Base-by-base conservation (phyloP, 2,797 vertebrate genomes). In the Capromys pilorides region DNA sequence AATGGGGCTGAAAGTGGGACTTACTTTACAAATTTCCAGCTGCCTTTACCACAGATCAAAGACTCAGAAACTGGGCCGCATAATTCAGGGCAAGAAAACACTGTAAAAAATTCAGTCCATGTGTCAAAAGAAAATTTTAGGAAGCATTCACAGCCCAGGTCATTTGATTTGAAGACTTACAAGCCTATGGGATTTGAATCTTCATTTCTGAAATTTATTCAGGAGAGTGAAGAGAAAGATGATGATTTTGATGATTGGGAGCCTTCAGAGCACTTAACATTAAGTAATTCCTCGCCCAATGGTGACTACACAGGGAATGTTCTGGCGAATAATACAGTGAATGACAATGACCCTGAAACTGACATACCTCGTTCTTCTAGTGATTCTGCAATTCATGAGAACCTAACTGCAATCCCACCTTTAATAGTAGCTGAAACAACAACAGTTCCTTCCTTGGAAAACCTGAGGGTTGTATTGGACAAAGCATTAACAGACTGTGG, bases 141-240 rank as follows among this genome's bases (percentile, higher is more conserved):
- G 90, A 98, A 98, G 92, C 97, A 97, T 91, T 88, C 97, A 7
- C 91, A 97, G 79, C 93, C 98, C 86, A 97, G 97, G 87, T 96
- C 98, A 16, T 99, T 99, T 97, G 99, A 99, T 98, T 98, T 99
- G 73, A 98, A 98, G 54, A 97, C 99, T 28, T 99, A 99, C 54
- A 99, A 99, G 95, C 99, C 99, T 0, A 99, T 99, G 96, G 99
- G 99, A 86, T 99, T 99, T 54, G 99, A 99, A 97, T 99, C 99
- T 18, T 99, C 99, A 0, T 99, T 99, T 97, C 97, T 99, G 96
- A 99, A 99, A 96, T 99, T 99, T 98, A 99, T 99, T 97, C 99
- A 99, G 97, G 99, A 99, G 94, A 99, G 98, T 33, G 99, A 98
- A 97, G 98, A 99, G 33, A 99, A 99, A 93, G 98, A 98, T 0